Evolutionary conservation across 2,797 vertebrate species (phyloP), one percentile per base, ranked within the genome.

Genomic region (Dromococcyx pavoninus): DNA sequence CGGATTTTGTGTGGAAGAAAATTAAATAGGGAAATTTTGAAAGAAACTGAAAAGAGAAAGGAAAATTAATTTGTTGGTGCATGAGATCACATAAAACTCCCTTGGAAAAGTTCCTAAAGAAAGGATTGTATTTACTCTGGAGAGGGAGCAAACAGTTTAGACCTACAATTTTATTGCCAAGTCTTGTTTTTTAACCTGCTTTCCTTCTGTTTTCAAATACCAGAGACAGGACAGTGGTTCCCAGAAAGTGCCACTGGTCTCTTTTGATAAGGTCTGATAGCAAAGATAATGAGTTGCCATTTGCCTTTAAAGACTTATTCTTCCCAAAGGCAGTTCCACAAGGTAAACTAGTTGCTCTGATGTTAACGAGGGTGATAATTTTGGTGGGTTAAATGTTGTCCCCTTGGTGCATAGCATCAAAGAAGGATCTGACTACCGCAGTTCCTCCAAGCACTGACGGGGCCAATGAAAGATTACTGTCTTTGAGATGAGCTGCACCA

Each of bases 91-190:
- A 70, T 83, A 91, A 88, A 93, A 64, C 54, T 89, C 41, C 43
- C 30, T 81, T 92, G 86, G 89, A 96, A 80, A 32, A 67, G 48
- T 79, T 93, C 88, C 91, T 88, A 39, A 89, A 73, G 87, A 93
- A 76, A 86, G 79, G 56, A 69, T 79, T 94, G 46, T 91, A 48
- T 93, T 95, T 93, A 43, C 72, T 83, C 76, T 84, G 76, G 58
- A 81, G 92, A 73, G 58, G 33, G 66, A 93, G 58, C 65, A 87
- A 77, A 74, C 81, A 82, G 61, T 83, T 75, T 61, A 88, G 72
- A 30, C 58, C 48, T 92, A 58, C 50, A 50, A 44, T 80, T 93
- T 86, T 62, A 89, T 84, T 89, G 92, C 91, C 76, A 81, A 50
- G 66, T 72, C 87, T 80, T 7, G 0, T 57, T 78, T 92, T 91